These are phyloP conservation scores for Gallinago undulata DNA, from an alignment of 2,113 vertebrate species.

Conservation along the genomic window DNA sequence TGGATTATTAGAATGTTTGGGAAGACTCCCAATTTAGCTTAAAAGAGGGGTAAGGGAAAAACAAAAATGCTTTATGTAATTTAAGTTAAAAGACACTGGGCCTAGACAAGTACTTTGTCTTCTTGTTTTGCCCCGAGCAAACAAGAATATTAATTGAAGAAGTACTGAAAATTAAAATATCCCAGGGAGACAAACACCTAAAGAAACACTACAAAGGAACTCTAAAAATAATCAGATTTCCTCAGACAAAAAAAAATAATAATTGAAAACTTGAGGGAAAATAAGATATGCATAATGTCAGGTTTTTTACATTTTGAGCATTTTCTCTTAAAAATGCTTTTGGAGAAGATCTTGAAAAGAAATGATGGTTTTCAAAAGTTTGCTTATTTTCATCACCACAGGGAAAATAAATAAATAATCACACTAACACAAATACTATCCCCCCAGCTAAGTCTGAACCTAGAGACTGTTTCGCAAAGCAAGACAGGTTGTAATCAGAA, in stretches of 20 bases:
- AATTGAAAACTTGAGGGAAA: not conserved
- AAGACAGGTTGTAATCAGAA: not conserved
- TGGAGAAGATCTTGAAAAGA: not conserved
- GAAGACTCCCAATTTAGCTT: not conserved
- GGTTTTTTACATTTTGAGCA: not conserved
- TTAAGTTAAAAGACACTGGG: not conserved
- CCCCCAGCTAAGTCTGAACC: not conserved
- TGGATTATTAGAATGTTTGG: not conserved
- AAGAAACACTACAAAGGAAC: not conserved
- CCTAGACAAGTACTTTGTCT: not conserved
- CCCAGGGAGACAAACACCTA: not conserved
- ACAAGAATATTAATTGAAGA: not conserved
- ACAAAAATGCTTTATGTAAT: not conserved
- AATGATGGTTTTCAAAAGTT: not conserved
- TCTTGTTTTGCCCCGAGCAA: not conserved
- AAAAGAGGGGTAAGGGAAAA: not conserved
- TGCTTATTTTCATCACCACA: accelerated
- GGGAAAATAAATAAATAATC: not conserved
- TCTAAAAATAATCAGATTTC: not conserved
- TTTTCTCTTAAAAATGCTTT: not conserved
- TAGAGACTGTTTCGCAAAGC: not conserved
- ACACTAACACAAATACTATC: not conserved
- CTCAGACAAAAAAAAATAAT: not conserved
- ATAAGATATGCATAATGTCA: not conserved
- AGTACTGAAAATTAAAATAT: not conserved